phyloP scores from a whole-genome alignment of 2,888 invertebrate species.

The Eristalis intricaria region DNA sequence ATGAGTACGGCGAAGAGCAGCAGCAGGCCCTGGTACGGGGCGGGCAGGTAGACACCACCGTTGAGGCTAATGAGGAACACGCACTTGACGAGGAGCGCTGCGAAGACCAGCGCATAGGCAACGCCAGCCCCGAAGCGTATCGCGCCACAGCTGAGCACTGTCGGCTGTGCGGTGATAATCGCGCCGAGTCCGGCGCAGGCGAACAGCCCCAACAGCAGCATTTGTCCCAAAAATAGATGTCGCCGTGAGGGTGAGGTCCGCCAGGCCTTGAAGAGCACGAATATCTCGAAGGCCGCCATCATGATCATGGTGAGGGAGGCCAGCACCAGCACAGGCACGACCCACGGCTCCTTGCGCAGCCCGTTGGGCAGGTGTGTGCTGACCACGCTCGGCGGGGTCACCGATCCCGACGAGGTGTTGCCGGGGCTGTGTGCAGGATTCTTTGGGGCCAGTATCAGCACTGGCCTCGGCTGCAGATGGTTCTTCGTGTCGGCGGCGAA shows the following conservation, averaged over 20 bases:
- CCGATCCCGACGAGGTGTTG: constrained; percentile 72
- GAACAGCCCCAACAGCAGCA: constrained; percentile 91
- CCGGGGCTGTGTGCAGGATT: constrained; percentile 58
- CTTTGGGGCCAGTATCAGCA: constrained; percentile 76
- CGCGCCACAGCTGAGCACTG: constrained; percentile 90
- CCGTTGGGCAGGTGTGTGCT: constrained; percentile 80
- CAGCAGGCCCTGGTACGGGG: constrained; percentile 94
- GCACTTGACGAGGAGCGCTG: constrained; percentile 95
- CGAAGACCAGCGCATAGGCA: constrained; percentile 92
- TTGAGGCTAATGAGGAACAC: constrained; percentile 96
- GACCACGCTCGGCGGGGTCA: constrained; percentile 77
- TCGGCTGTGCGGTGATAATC: constrained; percentile 89
- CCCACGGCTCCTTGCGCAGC: constrained; percentile 92
- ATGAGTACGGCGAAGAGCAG: constrained; percentile 95
- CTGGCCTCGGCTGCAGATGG: constrained; percentile 75
- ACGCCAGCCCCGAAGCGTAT: constrained; percentile 92
- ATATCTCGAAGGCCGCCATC: constrained; percentile 93
- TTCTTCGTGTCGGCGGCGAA: constrained; percentile 55
- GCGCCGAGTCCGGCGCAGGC: constrained; percentile 90
- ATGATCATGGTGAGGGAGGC: constrained; percentile 92
- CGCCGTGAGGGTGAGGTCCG: constrained; percentile 91
- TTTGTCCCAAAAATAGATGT: constrained; percentile 93
- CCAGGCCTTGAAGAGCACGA: constrained; percentile 93
- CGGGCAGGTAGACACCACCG: constrained; percentile 94
- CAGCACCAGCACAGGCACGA: constrained; percentile 92